Conservation (phyloP, 2,797 vertebrate species). For the Amniataba percoides region DNA sequence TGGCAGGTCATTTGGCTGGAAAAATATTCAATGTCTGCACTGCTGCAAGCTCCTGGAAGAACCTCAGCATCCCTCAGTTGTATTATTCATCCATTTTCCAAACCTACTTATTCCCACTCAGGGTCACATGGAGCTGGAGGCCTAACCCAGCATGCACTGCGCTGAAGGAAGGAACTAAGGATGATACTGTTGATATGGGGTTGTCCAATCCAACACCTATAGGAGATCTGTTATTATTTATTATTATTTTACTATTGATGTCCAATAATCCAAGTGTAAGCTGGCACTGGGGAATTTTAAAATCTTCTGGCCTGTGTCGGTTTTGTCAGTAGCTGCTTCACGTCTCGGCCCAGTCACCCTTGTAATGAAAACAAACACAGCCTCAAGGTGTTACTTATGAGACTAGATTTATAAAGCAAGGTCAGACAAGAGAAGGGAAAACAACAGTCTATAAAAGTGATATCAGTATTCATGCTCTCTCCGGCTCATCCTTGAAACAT, state of each 20-base stretch:
- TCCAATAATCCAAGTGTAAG: constrained; percentile 8
- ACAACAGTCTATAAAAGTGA: constrained; percentile 33
- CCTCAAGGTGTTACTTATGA: constrained; percentile 58
- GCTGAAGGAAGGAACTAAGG: constrained; percentile 10
- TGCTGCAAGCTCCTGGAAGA: constrained; percentile 35
- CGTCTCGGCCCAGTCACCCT: constrained; percentile 48
- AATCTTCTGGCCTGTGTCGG: constrained; percentile 39
- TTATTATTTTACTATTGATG: constrained; percentile 31
- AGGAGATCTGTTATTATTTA: constrained; percentile 12
- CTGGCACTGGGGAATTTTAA: constrained; percentile 1
- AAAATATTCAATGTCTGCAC: constrained; percentile 42
- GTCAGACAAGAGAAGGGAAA: constrained; percentile 47
- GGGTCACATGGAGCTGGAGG: constrained; percentile 24
- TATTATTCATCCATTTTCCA: constrained; percentile 59
- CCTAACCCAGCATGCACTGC: constrained; percentile 33
- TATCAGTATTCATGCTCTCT: constrained; percentile 63
- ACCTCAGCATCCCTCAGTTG: constrained; percentile 27
- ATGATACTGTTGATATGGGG: not conserved
- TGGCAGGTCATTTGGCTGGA: constrained; percentile 57
- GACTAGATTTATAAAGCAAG: constrained; percentile 59
- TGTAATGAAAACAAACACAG: constrained; percentile 73
- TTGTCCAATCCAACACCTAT: not conserved
- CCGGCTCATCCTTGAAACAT: constrained; percentile 36
- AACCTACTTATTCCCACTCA: constrained; percentile 38
- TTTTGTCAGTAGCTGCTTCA: constrained; percentile 46